Conservation (phyloP, 2,113 vertebrate species). For the Nerophis lumbriciformis region DNA sequence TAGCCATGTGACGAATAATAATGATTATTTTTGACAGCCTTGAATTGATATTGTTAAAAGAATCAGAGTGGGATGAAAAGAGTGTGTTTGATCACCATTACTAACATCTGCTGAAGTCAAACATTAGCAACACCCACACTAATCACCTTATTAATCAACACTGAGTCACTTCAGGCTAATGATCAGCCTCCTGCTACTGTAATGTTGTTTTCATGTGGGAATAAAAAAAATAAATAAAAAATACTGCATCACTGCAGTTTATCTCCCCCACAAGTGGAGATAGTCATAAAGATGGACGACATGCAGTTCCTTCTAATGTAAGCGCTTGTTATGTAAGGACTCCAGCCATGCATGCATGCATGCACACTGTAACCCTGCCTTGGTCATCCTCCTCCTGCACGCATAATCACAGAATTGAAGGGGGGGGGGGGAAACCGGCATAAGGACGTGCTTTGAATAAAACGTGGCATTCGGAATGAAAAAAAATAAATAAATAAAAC, state of each 20-base stretch:
- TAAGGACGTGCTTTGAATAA: conserved; percentile 73
- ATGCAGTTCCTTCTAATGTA: conserved; percentile 15
- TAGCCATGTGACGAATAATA: too few species aligned
- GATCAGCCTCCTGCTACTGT: conserved; percentile 37
- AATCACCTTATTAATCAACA: neutral
- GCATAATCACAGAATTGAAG: conserved; percentile 42
- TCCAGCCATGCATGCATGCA: conserved; percentile 27
- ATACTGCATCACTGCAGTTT: conserved; percentile 71
- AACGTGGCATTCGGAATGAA: conserved; percentile 35
- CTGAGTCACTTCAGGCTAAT: conserved; percentile 32
- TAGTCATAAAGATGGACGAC: conserved; percentile 25
- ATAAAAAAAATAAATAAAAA: conserved; percentile 32
- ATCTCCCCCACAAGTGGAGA: conserved; percentile 48
- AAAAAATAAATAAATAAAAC: neutral
- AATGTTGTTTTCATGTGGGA: conserved; percentile 16
- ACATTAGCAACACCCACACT: conserved; percentile 58
- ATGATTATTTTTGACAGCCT: too few species aligned
- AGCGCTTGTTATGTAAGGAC: conserved; percentile 51
- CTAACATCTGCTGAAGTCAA: conserved; percentile 32
- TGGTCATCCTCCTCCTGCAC: conserved; percentile 40
- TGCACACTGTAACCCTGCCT: conserved; percentile 31
- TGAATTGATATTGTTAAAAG: neutral
- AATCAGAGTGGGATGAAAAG: neutral
- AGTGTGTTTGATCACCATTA: conserved; percentile 41
- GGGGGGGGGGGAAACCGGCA: conserved; percentile 69